Percentiles rank a stretch among this genome's conserved stretches.
Evolutionary conservation across 2,797 vertebrate species (phyloP).

Genomic region (Hapalemur alaotrensis): DNA sequence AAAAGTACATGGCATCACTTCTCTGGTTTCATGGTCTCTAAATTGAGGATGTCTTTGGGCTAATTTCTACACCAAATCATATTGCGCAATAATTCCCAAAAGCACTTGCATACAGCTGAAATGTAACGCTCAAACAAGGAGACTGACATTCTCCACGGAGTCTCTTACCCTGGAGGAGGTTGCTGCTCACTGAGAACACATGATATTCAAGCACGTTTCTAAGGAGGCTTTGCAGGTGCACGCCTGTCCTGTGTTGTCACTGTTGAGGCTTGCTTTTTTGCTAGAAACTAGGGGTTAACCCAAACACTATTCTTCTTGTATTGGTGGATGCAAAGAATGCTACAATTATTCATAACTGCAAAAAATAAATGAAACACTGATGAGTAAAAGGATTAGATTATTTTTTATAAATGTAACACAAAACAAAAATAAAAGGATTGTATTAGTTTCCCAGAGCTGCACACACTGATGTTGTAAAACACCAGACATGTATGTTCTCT

Average conservation of each 20-base stretch:
- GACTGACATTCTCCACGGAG: not conserved
- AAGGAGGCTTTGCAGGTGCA: not conserved
- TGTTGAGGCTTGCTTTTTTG: not conserved
- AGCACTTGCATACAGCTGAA: not conserved
- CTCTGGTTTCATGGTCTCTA: not conserved
- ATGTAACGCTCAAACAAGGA: not conserved
- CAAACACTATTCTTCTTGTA: accelerated
- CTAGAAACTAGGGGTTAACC: not conserved
- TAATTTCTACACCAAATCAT: not conserved
- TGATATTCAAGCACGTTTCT: no score
- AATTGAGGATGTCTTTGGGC: not conserved
- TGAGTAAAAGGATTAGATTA: not conserved
- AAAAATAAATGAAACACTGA: accelerated
- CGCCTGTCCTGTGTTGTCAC: not conserved
- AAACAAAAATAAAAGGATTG: not conserved
- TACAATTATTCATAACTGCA: accelerated
- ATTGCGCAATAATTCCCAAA: not conserved
- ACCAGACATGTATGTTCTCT: not conserved
- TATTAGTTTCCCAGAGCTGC: not conserved
- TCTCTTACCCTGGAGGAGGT: not conserved
- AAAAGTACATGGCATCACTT: accelerated
- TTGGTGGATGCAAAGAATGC: not conserved
- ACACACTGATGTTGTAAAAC: not conserved
- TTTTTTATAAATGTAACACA: not conserved
- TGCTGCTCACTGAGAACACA: not conserved